Percentiles rank a stretch among this genome's conserved stretches.
Evolutionary conservation across 1,140 invertebrate species (phyloP).

Genomic region (Papilio dardanus): DNA sequence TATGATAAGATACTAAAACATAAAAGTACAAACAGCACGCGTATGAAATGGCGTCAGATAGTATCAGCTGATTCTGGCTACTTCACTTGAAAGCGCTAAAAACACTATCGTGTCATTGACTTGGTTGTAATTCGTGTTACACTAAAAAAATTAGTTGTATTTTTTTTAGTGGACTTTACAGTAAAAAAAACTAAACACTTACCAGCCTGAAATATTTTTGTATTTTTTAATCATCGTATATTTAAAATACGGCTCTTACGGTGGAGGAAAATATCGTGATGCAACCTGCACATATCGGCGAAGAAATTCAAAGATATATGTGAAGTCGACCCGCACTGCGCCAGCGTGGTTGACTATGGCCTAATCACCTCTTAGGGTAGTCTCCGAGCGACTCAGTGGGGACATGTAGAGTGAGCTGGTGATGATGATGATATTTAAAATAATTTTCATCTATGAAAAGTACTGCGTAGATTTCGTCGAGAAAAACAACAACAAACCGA

Average conservation of each 20-base stretch:
- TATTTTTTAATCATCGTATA: no score
- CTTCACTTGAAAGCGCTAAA: conserved; percentile 5
- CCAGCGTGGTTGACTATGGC: no score
- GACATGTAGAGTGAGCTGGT: no score
- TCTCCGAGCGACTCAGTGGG: no score
- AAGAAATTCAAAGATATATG: no score
- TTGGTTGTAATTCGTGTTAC: neutral
- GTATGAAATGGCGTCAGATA: neutral
- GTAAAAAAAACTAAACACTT: neutral
- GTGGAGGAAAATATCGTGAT: no score
- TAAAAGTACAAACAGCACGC: conserved; percentile 1
- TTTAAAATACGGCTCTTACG: no score
- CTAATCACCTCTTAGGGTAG: no score
- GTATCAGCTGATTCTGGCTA: conserved; percentile 15
- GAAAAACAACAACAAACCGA: neutral
- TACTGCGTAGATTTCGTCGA: neutral
- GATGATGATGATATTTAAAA: neutral
- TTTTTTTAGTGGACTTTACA: neutral
- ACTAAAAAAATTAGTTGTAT: neutral
- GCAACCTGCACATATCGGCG: no score
- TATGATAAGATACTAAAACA: neutral
- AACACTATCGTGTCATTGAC: conserved; percentile 9
- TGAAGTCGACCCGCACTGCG: no score
- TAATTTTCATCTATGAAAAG: neutral
- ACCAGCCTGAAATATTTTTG: neutral